Percentiles rank a stretch among this genome's conserved stretches.
phyloP scores from a whole-genome alignment of 2,113 vertebrate genomes.

The Tragelaphus scriptus region DNA sequence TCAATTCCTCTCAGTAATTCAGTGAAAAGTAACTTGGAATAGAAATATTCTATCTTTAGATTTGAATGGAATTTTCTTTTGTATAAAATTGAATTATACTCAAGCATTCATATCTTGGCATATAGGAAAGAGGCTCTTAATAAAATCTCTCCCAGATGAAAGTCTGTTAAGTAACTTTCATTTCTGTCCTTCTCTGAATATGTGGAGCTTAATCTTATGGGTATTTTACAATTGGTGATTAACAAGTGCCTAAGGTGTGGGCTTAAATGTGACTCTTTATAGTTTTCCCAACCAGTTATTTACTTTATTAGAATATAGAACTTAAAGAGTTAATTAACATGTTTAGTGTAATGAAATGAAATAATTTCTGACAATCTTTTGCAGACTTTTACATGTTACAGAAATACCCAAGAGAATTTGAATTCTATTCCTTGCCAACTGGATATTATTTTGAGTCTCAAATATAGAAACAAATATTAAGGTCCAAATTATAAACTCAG shows the following conservation, averaged over 20 bases:
- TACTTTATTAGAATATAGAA: conserved; percentile 10
- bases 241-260: conserved; percentile 25
- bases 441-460: not conserved
- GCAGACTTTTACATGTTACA: not conserved
- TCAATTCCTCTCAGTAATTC: conserved; percentile 55
- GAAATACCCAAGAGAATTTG: not conserved
- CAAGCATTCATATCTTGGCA: conserved; percentile 26
- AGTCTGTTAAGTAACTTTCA: conserved; percentile 51
- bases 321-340: conserved; percentile 27
- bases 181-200: conserved; percentile 19
- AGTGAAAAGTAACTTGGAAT: conserved; percentile 35
- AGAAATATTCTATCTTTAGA: conserved; percentile 39
- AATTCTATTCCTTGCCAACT: not conserved
- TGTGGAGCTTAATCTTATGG: not conserved
- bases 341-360: conserved; percentile 10
- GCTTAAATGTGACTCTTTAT: conserved; percentile 39
- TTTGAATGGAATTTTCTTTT: conserved; percentile 52
- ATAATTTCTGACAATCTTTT: not conserved
- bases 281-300: conserved; percentile 27
- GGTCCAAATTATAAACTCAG: not conserved
- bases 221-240: conserved; percentile 23
- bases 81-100: conserved; percentile 29
- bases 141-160: conserved; percentile 53
- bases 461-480: not conserved
- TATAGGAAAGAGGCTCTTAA: conserved; percentile 30